Evolutionary conservation across 2,113 vertebrate species (phyloP), one percentile per base, ranked within the genome.

Genomic region (Carassius auratus): DNA sequence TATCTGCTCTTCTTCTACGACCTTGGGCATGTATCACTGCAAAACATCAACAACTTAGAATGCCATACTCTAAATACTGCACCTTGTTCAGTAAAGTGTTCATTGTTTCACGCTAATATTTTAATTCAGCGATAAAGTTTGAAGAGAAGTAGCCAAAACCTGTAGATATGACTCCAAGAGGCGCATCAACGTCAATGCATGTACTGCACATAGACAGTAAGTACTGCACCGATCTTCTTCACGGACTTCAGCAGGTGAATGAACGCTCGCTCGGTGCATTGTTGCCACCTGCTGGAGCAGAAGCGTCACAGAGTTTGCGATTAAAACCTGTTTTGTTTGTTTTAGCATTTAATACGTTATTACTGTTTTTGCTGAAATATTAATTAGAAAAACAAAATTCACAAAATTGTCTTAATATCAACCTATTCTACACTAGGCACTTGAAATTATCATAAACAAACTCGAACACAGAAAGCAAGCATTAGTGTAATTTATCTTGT

Each of bases 51-150:
- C 21, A 5, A 50, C 13, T n/a, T 10, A 69, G 1, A 7, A 7
- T 42, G 38, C 23, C 7, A 59, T 38, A 74, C 10, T 17, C 3
- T 6, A 83, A 55, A 76, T 17, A 17, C 42, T 23, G 0, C 80
- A 90, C 89, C 87, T 88, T 88, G 33, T 61, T 75, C 3, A 85
- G 26, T 26, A 90, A 81, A 14, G 76, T 5, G 66, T 75, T 87
- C 87, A 88, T 90, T n/a, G 9, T 69, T 84, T 36, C 10, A 77
- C 30, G 4, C 2, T n/a, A 4, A 55, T 7, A 7, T 21, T 59
- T n/a, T 4, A 50, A 68, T 23, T 36, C 23, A 36, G 14, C 4
- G 13, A 2, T 21, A 12, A 57, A 52, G 33, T 13, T 30, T 19
- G 2, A 26, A 82, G 7, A 61, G 9, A 59, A 15, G 10, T 3